phyloP scores from a whole-genome alignment of 2,797 vertebrate species.

The Heterohyrax brucei region DNA sequence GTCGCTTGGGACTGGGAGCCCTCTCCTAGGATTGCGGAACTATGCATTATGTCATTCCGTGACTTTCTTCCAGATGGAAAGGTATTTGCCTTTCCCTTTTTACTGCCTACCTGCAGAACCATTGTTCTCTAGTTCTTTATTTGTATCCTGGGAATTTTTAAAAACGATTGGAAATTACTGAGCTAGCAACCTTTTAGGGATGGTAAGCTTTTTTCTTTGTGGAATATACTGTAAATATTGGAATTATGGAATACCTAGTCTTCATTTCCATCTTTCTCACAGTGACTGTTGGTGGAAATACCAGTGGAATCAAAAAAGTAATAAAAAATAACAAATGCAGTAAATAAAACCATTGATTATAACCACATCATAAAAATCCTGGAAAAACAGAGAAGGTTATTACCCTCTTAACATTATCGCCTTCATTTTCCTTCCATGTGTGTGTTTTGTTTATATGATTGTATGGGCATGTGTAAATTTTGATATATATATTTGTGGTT shows the following conservation, averaged over 20 bases:
- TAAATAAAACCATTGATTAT: background rate
- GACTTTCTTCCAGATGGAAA: conserved; percentile 16
- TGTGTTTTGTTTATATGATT: background rate
- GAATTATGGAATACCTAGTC: background rate
- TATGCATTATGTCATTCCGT: background rate
- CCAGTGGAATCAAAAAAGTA: background rate
- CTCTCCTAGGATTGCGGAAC: background rate
- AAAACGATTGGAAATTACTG: background rate
- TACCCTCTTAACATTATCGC: background rate
- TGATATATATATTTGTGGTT: background rate
- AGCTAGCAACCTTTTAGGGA: background rate
- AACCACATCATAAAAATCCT: background rate
- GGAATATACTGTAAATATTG: background rate
- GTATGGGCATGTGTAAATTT: background rate
- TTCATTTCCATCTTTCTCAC: background rate
- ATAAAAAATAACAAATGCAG: conserved; percentile 15
- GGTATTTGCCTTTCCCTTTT: conserved; percentile 1
- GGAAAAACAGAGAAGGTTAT: background rate
- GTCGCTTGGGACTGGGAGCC: background rate
- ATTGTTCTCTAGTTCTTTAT: background rate
- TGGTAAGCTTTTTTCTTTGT: background rate
- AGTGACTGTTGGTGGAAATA: background rate
- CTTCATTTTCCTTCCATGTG: background rate
- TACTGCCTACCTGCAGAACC: background rate
- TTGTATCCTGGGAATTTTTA: conserved; percentile 47